A percentile compares a stretch with the other conserved stretches of the same genome.
Conservation (phyloP, 2,113 vertebrate species). For the Varanus komodoensis region DNA sequence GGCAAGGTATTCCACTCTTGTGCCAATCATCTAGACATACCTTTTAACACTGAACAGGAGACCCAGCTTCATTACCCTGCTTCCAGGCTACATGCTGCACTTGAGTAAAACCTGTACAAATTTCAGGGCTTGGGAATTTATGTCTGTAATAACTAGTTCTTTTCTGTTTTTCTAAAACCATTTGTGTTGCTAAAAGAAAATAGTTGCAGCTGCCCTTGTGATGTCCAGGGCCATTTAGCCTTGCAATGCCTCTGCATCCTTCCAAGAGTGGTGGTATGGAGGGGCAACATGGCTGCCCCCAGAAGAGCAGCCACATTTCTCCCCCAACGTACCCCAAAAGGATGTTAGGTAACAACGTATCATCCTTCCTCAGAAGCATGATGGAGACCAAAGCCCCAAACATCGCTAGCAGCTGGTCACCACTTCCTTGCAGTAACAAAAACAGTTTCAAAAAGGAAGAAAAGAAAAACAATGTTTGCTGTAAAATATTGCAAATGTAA, state of each 20-base stretch:
- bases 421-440: neutral
- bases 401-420: neutral
- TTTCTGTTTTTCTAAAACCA: neutral
- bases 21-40: neutral
- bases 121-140: neutral
- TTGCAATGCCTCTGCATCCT: neutral
- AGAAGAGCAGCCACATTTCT: too few relatives aligned
- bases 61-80: neutral
- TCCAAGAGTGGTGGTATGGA: neutral
- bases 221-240: neutral
- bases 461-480: neutral
- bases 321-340: neutral
- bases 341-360: neutral
- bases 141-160: neutral
- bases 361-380: too few relatives aligned
- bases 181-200: neutral
- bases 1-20: too few relatives aligned
- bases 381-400: neutral
- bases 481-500: neutral
- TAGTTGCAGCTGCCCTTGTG: too few relatives aligned
- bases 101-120: neutral
- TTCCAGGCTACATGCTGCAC: neutral
- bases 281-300: too few relatives aligned
- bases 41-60: neutral
- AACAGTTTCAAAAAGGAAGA: neutral